phyloP scores from a whole-genome alignment of 2,888 invertebrate species.

The Drosophila paranaensis region DNA sequence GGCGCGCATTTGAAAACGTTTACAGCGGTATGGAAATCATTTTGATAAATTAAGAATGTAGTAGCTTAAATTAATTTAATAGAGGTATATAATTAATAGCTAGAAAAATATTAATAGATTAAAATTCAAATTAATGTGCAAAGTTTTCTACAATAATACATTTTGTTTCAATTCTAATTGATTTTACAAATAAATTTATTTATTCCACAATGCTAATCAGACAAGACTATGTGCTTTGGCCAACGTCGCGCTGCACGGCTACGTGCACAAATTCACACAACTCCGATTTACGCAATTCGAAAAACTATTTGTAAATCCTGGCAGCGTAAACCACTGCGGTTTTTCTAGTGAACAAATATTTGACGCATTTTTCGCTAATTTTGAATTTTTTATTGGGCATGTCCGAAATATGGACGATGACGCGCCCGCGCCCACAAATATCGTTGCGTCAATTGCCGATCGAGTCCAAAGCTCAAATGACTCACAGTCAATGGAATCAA shows the following conservation, averaged over 20 bases:
- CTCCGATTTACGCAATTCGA: constrained; percentile 32
- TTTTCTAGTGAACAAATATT: constrained; percentile 28
- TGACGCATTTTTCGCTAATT: constrained; percentile 51
- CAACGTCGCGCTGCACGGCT: constrained; percentile 28
- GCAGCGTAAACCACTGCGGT: constrained; percentile 36
- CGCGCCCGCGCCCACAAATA: constrained; percentile 36
- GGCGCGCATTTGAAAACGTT: constrained; percentile 32
- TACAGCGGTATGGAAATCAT: neutral
- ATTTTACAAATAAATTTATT: neutral
- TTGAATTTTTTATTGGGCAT: constrained; percentile 40
- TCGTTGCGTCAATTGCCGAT: constrained; percentile 38
- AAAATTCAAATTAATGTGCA: neutral
- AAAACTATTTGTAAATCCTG: constrained; percentile 57
- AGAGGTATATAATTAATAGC: neutral
- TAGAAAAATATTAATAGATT: neutral
- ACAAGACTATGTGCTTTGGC: neutral
- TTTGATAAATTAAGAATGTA: neutral
- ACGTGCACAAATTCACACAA: constrained; percentile 59
- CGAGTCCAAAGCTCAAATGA: constrained; percentile 60
- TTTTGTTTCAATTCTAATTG: neutral
- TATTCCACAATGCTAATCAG: neutral
- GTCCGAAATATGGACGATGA: constrained; percentile 42
- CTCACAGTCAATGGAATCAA: constrained; percentile 62
- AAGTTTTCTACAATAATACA: too few species aligned
- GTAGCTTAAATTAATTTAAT: neutral